phyloP scores from a whole-genome alignment of 2,888 invertebrate genomes.

The Athrips mouffetella region DNA sequence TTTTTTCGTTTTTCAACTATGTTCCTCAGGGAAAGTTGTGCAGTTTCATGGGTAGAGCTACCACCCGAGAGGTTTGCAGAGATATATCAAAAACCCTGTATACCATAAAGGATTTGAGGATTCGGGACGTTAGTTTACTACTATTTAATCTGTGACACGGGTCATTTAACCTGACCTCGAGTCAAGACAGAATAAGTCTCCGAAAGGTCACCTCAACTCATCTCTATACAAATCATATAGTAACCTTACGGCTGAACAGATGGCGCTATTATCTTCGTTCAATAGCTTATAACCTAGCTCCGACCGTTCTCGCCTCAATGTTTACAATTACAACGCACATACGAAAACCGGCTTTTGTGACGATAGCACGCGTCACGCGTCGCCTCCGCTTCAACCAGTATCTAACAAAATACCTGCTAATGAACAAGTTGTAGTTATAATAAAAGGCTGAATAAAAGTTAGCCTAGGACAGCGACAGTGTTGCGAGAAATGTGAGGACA shows the following conservation, averaged over 20 bases:
- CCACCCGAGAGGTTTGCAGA: too few relatives aligned
- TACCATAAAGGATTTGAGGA: too few relatives aligned
- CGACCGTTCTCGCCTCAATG: constrained; percentile 41
- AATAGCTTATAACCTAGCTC: constrained; percentile 40
- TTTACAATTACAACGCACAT: constrained; percentile 52
- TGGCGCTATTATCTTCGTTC: constrained; percentile 32
- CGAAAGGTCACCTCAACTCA: neutral
- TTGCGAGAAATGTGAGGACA: neutral
- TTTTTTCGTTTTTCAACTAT: too few relatives aligned
- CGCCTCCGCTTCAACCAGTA: neutral
- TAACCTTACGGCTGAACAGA: neutral
- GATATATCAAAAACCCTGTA: too few relatives aligned
- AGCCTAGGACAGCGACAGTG: constrained; percentile 5
- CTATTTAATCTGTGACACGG: neutral
- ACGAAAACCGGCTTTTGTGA: constrained; percentile 38
- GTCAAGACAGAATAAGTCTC: neutral
- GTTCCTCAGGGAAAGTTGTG: too few relatives aligned
- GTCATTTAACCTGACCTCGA: neutral
- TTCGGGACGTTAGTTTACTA: too few relatives aligned
- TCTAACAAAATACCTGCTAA: neutral
- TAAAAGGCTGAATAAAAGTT: constrained; percentile 3
- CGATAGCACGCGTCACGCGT: constrained; percentile 37
- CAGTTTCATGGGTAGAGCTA: too few relatives aligned
- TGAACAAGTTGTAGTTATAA: too few relatives aligned
- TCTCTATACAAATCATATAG: neutral